Percentiles rank a stretch among this genome's conserved stretches.
Evolutionary conservation across 2,888 invertebrate species (phyloP).

Genomic region (Hemistola chrysoprasaria): DNA sequence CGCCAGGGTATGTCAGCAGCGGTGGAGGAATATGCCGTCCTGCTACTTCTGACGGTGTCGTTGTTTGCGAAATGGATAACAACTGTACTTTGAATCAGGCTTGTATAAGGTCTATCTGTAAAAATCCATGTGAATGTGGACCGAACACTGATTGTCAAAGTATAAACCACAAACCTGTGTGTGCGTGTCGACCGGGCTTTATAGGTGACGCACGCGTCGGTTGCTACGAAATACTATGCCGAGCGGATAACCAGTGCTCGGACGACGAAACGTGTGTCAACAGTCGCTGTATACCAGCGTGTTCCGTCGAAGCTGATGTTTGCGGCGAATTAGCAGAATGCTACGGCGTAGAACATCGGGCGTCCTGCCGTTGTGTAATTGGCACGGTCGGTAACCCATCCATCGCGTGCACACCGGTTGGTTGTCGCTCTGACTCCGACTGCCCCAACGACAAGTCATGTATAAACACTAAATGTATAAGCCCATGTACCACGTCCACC

Average conservation of each 20-base stretch:
- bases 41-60: constrained; percentile 83
- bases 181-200: constrained; percentile 91
- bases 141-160: constrained; percentile 92
- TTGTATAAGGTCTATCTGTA: constrained; percentile 90
- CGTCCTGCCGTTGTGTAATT: constrained; percentile 91
- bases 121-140: constrained; percentile 93
- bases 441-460: constrained; percentile 92
- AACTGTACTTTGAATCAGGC: constrained; percentile 91
- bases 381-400: constrained; percentile 92
- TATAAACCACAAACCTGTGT: constrained; percentile 92
- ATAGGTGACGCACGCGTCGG: constrained; percentile 93
- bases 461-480: constrained; percentile 89
- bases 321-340: constrained; percentile 92
- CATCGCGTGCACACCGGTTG: constrained; percentile 89
- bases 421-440: constrained; percentile 89
- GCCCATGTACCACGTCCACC: constrained; percentile 87
- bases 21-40: constrained; percentile 92
- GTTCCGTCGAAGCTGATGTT: constrained; percentile 85
- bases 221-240: constrained; percentile 89
- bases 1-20: constrained; percentile 92
- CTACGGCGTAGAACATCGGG: constrained; percentile 89
- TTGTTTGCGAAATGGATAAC: constrained; percentile 87
- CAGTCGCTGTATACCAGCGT: constrained; percentile 91
- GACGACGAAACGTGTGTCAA: constrained; percentile 92
- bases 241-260: constrained; percentile 89